Evolutionary conservation across 2,888 invertebrate genomes (phyloP).

Genomic region (Drosophila ustulata): DNA sequence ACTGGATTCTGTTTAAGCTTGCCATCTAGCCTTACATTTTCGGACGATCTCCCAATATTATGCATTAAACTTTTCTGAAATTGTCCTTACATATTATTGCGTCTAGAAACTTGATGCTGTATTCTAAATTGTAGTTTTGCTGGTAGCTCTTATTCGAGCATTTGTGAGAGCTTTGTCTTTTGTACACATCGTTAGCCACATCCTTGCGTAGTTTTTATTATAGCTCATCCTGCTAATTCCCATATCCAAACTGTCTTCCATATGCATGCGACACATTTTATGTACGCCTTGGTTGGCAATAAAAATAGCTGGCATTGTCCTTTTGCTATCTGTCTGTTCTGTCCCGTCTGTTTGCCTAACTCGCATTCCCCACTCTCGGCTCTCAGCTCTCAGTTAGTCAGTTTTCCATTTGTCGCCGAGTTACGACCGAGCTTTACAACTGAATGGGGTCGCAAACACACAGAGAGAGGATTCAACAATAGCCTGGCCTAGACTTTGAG

Average conservation of each 20-base stretch:
- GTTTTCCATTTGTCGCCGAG: constrained; percentile 57
- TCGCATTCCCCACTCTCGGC: constrained; percentile 10
- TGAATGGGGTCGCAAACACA: constrained; percentile 28
- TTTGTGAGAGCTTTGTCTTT: constrained; percentile 54
- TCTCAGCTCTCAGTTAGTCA: constrained; percentile 44
- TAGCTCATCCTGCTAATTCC: constrained; percentile 63
- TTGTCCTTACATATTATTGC: neutral
- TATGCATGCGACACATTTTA: constrained; percentile 76
- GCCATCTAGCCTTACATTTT: neutral
- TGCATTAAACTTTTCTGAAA: neutral
- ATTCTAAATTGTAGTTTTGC: neutral
- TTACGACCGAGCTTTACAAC: constrained; percentile 61
- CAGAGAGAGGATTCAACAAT: constrained; percentile 51
- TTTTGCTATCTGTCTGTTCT: constrained; percentile 68
- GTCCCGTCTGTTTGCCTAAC: constrained; percentile 36
- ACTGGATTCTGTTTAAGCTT: too few relatives aligned
- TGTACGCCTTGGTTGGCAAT: constrained; percentile 71
- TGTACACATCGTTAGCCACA: constrained; percentile 73
- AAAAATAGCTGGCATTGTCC: constrained; percentile 72
- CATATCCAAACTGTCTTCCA: constrained; percentile 27
- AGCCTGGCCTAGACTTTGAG: constrained; percentile 63
- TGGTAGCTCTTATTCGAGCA: constrained; percentile 4
- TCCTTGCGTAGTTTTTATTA: constrained; percentile 76
- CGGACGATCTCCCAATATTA: neutral
- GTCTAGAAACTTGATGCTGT: constrained; percentile 9